Evolutionary conservation across 2,113 vertebrate species (phyloP).

Genomic region (Caranx melampygus): DNA sequence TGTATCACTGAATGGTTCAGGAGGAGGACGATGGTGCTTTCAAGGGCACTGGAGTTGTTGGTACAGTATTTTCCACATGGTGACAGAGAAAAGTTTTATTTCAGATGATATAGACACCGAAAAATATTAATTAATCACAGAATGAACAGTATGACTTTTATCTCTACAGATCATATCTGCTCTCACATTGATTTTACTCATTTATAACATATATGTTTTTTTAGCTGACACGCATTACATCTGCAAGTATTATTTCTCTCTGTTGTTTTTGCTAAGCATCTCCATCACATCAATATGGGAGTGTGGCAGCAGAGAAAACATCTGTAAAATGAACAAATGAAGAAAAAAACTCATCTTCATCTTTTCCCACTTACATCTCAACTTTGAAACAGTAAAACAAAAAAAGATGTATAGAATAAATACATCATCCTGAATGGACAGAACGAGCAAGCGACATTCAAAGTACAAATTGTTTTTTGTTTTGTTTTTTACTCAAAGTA

Average conservation of each 20-base stretch:
- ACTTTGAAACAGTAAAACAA: slow-evolving; percentile 3
- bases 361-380: slow-evolving; percentile 26
- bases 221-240: slow-evolving; percentile 22
- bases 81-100: slow-evolving; percentile 55
- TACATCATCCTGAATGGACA: slow-evolving; percentile 29
- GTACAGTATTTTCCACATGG: slow-evolving; percentile 54
- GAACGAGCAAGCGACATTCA: slow-evolving; percentile 60
- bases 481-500: slow-evolving; percentile 50
- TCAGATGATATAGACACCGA: slow-evolving; percentile 31
- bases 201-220: slow-evolving; percentile 15
- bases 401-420: slow-evolving; percentile 10
- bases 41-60: slow-evolving; percentile 35
- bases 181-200: slow-evolving; percentile 11
- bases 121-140: slow-evolving; percentile 41
- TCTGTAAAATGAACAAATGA: neutral
- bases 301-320: slow-evolving; percentile 14
- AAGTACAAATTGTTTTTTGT: slow-evolving; percentile 46
- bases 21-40: slow-evolving; percentile 52
- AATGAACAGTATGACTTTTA: slow-evolving; percentile 46
- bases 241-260: slow-evolving; percentile 16
- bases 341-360: neutral
- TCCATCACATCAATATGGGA: slow-evolving; percentile 2
- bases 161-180: slow-evolving; percentile 27
- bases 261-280: neutral
- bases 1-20: slow-evolving; percentile 69